Conservation (phyloP, 2,113 vertebrate species). For the Geococcyx californianus region DNA sequence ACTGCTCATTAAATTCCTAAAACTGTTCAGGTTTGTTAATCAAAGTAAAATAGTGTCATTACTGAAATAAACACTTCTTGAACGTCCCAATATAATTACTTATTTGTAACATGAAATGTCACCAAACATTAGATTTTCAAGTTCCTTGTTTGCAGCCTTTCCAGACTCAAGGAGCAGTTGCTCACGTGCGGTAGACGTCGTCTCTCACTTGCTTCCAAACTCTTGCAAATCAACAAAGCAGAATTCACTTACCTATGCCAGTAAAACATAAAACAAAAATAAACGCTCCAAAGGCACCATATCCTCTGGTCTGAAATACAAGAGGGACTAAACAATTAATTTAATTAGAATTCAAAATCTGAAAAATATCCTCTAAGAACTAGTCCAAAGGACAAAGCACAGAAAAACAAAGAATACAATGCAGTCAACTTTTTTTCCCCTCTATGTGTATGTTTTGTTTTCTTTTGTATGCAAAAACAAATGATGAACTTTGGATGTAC, state of each 20-base stretch:
- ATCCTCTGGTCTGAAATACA: not conserved
- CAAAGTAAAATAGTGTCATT: not conserved
- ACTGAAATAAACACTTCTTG: constrained; percentile 11
- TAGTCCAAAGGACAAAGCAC: not conserved
- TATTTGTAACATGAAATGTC: not conserved
- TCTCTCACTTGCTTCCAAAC: not conserved
- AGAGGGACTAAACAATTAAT: not conserved
- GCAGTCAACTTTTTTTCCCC: not conserved
- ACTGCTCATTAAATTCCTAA: not conserved
- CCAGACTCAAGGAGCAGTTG: not conserved
- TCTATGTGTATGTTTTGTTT: not conserved
- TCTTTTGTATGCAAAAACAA: not conserved
- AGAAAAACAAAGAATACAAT: not conserved
- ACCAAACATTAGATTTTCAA: not conserved
- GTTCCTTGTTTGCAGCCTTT: not conserved
- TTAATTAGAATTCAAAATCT: not conserved
- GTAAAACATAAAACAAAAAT: not conserved
- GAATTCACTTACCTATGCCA: not conserved
- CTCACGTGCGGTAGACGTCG: not conserved
- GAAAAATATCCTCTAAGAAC: not conserved
- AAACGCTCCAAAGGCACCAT: not conserved
- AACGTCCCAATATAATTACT: not conserved
- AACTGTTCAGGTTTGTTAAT: not conserved
- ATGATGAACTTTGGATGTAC: not conserved
- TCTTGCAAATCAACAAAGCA: not conserved